These are phyloP conservation scores for Lagocephalus sceleratus DNA, from an alignment of 2,797 vertebrate species.

Conservation along the genomic window DNA sequence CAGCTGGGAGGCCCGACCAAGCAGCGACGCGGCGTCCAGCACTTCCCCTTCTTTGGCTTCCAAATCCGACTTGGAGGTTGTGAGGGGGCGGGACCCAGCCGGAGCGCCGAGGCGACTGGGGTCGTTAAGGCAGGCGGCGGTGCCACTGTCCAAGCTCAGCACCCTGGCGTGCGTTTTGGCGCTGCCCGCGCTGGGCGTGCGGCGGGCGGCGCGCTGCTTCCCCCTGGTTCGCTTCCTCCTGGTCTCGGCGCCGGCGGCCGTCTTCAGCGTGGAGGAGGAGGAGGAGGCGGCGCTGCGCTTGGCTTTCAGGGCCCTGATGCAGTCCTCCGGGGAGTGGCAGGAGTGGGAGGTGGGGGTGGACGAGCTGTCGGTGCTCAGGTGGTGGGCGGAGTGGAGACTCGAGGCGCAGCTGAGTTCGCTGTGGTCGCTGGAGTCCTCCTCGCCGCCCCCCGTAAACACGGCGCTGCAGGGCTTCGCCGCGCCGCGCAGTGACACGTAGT, in stretches of 20 bases:
- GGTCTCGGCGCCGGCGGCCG: constrained; percentile 63
- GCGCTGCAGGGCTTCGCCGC: constrained; percentile 89
- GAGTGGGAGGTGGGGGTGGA: constrained; percentile 90
- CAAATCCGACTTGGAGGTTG: constrained; percentile 98
- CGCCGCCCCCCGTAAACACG: constrained; percentile 80
- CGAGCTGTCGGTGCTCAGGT: constrained; percentile 92
- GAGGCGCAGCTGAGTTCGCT: constrained; percentile 95
- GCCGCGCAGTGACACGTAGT: constrained; percentile 85
- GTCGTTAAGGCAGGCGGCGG: constrained; percentile 90
- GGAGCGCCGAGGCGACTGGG: constrained; percentile 86
- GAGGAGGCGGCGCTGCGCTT: constrained; percentile 71
- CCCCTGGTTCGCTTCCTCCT: constrained; percentile 56
- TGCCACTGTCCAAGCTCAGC: constrained; percentile 94
- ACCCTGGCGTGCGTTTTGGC: constrained; percentile 93
- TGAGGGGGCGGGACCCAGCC: constrained; percentile 85
- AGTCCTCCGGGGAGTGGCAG: constrained; percentile 90
- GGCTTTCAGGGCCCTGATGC: constrained; percentile 82
- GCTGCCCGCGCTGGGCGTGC: constrained; percentile 86
- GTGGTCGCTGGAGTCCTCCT: constrained; percentile 95
- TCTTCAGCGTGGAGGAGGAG: constrained; percentile 63
- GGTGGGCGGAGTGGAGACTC: constrained; percentile 90
- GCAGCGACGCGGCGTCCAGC: constrained; percentile 91
- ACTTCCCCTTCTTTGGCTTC: constrained; percentile 99
- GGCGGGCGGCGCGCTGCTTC: constrained; percentile 84
- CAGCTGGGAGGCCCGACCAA: constrained; percentile 95